These are phyloP conservation scores for Gephyroberyx darwinii DNA, from an alignment of 2,797 vertebrate species.

Conservation along the genomic window DNA sequence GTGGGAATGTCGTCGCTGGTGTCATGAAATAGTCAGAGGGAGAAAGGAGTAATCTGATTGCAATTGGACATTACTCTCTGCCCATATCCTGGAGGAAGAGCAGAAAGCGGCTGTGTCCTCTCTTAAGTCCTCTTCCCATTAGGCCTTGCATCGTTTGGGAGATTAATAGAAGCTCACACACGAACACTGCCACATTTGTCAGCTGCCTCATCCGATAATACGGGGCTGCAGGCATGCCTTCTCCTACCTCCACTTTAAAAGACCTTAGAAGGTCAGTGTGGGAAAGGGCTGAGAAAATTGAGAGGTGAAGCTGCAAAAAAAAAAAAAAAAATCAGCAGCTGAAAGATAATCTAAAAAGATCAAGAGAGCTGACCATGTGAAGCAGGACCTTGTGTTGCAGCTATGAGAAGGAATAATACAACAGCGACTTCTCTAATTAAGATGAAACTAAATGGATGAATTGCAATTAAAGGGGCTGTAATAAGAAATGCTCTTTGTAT, in stretches of 20 bases:
- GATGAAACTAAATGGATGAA: not conserved
- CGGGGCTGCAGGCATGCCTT: slow-evolving; percentile 51
- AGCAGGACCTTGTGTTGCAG: not conserved
- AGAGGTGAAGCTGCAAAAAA: not conserved
- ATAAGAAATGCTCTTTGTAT: not conserved
- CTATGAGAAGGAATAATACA: not conserved
- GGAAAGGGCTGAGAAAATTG: not conserved
- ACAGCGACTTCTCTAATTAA: not conserved
- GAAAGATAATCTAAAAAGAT: not conserved
- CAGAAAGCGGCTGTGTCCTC: slow-evolving; percentile 62
- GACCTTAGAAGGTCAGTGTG: slow-evolving; percentile 59
- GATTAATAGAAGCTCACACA: slow-evolving; percentile 74
- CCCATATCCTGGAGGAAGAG: slow-evolving; percentile 68
- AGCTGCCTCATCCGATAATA: slow-evolving; percentile 70
- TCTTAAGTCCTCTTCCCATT: slow-evolving; percentile 76
- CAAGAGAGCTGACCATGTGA: not conserved
- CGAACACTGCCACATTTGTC: slow-evolving; percentile 74
- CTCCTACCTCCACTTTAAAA: slow-evolving; percentile 54
- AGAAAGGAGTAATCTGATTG: slow-evolving; percentile 71
- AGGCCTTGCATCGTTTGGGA: slow-evolving; percentile 71
- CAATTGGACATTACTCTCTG: slow-evolving; percentile 70
- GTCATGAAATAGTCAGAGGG: slow-evolving; percentile 59
- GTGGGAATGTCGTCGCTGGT: slow-evolving; percentile 39
- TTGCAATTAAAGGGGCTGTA: not conserved
- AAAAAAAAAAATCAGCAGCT: not conserved